These are phyloP conservation scores for Gallinago stenura DNA, from an alignment of 2,797 vertebrate genomes.

Conservation along the genomic window DNA sequence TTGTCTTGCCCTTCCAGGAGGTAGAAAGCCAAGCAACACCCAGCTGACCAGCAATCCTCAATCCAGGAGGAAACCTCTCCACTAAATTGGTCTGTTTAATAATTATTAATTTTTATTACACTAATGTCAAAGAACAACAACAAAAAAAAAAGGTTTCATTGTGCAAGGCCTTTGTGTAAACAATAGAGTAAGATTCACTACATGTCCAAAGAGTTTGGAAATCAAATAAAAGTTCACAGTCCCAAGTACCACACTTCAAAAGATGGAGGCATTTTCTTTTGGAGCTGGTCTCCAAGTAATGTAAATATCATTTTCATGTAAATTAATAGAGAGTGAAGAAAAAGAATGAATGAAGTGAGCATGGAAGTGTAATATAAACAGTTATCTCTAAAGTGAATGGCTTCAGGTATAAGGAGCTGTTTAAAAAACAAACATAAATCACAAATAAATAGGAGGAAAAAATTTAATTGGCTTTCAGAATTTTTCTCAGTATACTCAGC, in stretches of 20 bases:
- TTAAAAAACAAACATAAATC: constrained; percentile 45
- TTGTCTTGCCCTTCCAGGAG: background rate
- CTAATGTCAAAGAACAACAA: background rate
- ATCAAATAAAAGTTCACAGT: background rate
- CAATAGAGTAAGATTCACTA: background rate
- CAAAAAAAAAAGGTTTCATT: background rate
- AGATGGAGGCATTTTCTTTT: background rate
- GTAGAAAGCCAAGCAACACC: background rate
- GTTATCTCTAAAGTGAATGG: background rate
- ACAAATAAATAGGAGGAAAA: constrained; percentile 32
- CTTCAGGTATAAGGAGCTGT: background rate
- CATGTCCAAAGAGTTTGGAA: background rate
- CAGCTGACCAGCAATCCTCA: background rate
- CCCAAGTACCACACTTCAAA: background rate
- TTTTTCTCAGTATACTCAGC: constrained; percentile 4
- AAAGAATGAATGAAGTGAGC: background rate
- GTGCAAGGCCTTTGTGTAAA: background rate
- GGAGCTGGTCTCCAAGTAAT: background rate
- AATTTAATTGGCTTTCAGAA: constrained; percentile 5
- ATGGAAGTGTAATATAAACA: background rate
- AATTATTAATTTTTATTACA: background rate
- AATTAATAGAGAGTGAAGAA: background rate
- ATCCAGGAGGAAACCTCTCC: background rate
- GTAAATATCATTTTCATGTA: background rate
- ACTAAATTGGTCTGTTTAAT: background rate